Base-by-base conservation (phyloP, 1,140 invertebrate species). In the Contarinia nasturtii region DNA sequence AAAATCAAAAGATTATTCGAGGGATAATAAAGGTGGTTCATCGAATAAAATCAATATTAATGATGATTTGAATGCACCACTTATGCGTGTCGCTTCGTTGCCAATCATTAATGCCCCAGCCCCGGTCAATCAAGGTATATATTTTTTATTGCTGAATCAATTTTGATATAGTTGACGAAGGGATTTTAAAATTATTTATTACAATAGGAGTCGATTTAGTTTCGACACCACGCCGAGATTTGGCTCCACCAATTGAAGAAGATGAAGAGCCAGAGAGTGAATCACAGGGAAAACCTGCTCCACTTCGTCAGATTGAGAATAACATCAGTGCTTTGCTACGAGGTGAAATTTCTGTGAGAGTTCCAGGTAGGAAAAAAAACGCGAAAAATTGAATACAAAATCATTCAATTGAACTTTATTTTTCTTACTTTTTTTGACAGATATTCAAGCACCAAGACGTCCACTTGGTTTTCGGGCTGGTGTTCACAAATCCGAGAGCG, bases 401-500 rank as follows among this genome's bases (percentile, higher is more conserved):
- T 53, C 43, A 55, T 51, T 36, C 5, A 11, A 40, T 11, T 40
- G 15, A 11, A 11, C 8, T 8, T 40, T 40, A 15, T 40, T 40
- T 40, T 34, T 34, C 14, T 34, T 34, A 8, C 7, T 34, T 34
- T 34, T 7, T 38, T 38, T 38, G 12, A 19, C 20, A 48, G 27
- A 41, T 20, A 34, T 27, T 33, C 15, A 14, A 46, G 7, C 14
- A 20, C 48, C 58, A 12, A 56, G 60, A 44, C 58, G 61, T 36
- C 49, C 61, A 21, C 49, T 64, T 12, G 61, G 60, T 37, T 64
- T 63, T 53, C 56, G 61, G 41, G 58, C 60, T 14, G 74, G 76
- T 49, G 76, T 77, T 52, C 76, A 78, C 53, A 78, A 78, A 55
- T 77, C 76, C 2, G 74, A 75, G 49, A 77, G 75, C 56, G 74